phyloP scores from a whole-genome alignment of 2,888 invertebrate genomes.

The Tetropium fuscum region DNA sequence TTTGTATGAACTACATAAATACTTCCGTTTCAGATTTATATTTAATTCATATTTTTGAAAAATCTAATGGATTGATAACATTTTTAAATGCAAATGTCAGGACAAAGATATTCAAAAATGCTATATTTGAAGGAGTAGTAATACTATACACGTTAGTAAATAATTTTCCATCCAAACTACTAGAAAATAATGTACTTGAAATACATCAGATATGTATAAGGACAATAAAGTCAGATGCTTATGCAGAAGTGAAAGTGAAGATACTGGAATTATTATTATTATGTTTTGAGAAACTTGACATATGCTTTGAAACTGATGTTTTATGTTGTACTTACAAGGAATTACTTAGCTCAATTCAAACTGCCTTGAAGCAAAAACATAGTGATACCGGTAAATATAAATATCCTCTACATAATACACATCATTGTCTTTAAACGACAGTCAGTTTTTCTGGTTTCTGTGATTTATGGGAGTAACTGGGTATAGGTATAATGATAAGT shows the following conservation, averaged over 20 bases:
- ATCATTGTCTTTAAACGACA: neutral
- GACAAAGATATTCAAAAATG: constrained; percentile 48
- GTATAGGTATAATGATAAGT: too few relatives aligned
- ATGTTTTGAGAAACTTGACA: constrained; percentile 51
- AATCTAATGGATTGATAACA: constrained; percentile 49
- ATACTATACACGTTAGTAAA: constrained; percentile 57
- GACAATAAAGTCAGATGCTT: constrained; percentile 46
- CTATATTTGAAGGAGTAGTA: constrained; percentile 51
- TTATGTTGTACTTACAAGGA: constrained; percentile 36
- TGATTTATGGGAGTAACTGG: too few relatives aligned
- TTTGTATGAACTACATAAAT: neutral
- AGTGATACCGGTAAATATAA: constrained; percentile 47
- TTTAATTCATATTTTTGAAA: constrained; percentile 54
- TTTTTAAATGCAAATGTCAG: constrained; percentile 48
- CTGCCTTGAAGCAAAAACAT: constrained; percentile 40
- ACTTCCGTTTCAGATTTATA: constrained; percentile 53
- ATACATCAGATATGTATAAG: constrained; percentile 52
- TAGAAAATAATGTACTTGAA: constrained; percentile 50
- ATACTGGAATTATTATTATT: constrained; percentile 51
- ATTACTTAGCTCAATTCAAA: constrained; percentile 39
- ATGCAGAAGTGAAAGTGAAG: constrained; percentile 52
- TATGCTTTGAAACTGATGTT: constrained; percentile 41
- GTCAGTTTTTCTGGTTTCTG: too few relatives aligned
- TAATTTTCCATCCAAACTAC: constrained; percentile 53
- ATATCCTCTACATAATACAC: neutral